A percentile compares a stretch with the other conserved stretches of the same genome.
Conservation (phyloP, 2,113 vertebrate genomes). For the Myotis lucifugus region DNA sequence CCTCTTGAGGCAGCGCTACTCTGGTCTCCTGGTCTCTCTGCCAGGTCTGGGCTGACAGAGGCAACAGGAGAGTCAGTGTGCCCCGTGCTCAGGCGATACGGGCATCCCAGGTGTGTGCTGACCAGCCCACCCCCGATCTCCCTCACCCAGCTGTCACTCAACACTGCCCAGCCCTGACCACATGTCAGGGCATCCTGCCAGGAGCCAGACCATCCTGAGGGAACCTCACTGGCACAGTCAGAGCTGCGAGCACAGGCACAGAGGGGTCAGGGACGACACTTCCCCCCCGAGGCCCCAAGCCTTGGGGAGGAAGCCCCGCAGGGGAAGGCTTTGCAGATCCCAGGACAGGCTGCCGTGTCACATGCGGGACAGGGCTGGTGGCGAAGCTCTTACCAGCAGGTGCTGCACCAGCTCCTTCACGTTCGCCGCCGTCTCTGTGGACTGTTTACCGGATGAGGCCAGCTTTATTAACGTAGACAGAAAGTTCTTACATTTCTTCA, state of each 20-base stretch:
- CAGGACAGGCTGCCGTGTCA: background rate
- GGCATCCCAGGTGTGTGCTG: background rate
- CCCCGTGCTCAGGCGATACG: rapidly evolving
- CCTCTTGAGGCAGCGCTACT: rapidly evolving
- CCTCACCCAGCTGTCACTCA: background rate
- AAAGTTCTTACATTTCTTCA: slow-evolving; percentile 99
- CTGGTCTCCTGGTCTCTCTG: rapidly evolving
- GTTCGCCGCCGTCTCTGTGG: slow-evolving; percentile 93
- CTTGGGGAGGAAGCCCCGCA: background rate
- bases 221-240: background rate
- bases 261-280: background rate
- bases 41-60: background rate
- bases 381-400: slow-evolving; percentile 90
- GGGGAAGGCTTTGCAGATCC: background rate
- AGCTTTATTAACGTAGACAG: slow-evolving; percentile 98
- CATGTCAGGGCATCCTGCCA: background rate
- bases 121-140: background rate
- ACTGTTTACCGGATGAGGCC: slow-evolving; percentile 96
- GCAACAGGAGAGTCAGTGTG: too few species aligned
- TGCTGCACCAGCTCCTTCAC: slow-evolving; percentile 97
- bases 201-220: background rate
- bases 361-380: background rate
- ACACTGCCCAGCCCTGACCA: background rate
- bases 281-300: background rate
- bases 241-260: background rate